Percentiles rank a stretch among this genome's conserved stretches.
phyloP scores from a whole-genome alignment of 2,113 vertebrate genomes.

The Onychorhynchus coronatus region DNA sequence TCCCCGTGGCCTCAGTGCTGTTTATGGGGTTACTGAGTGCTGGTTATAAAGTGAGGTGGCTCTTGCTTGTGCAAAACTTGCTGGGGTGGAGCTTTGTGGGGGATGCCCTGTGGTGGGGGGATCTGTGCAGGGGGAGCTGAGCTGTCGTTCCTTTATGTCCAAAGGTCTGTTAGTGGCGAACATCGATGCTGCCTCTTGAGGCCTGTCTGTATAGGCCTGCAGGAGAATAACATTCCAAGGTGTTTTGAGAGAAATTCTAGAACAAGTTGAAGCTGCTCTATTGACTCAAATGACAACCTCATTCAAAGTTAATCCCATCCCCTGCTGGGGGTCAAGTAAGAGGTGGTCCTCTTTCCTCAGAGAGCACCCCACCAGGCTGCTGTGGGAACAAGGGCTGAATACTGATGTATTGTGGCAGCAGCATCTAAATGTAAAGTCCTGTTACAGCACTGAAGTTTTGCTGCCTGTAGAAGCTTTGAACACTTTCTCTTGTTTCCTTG shows the following conservation, averaged over 20 bases:
- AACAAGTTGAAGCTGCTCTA: neutral
- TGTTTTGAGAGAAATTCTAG: neutral
- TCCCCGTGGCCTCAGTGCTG: fast-evolving
- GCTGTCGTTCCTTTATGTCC: neutral
- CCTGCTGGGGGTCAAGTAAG: neutral
- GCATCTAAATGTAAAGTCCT: neutral
- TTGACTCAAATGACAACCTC: neutral
- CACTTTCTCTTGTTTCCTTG: neutral
- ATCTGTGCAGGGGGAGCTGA: neutral
- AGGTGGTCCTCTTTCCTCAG: neutral
- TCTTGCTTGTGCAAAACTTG: neutral
- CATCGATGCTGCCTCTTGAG: neutral
- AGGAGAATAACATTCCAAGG: neutral
- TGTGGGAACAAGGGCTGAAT: neutral
- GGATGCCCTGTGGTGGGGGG: neutral
- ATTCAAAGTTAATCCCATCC: neutral
- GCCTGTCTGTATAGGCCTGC: fast-evolving
- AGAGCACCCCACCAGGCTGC: neutral
- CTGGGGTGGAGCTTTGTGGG: neutral
- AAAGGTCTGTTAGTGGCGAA: neutral
- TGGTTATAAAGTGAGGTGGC: neutral
- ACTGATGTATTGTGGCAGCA: neutral
- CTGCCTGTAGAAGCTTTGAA: neutral
- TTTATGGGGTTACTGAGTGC: neutral
- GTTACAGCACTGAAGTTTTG: neutral